Evolutionary conservation across 2,888 invertebrate species (phyloP), one percentile per base, ranked within the genome.

Genomic region (Drosophila subquinaria): DNA sequence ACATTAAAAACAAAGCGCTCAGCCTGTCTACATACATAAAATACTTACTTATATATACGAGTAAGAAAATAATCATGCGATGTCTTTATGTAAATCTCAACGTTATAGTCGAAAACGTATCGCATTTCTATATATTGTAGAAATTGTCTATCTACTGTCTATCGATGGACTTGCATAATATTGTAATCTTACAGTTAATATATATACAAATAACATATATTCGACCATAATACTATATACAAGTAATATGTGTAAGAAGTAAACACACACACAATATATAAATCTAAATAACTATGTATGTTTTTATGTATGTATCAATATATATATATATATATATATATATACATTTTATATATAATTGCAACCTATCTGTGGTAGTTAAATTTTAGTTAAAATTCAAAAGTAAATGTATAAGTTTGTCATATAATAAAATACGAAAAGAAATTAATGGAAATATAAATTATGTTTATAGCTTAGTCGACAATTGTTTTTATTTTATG

Each of bases 311-410:
- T 74, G 66, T 74, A 77, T 73, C 27, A 67, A 63, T 52, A 66
- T 65, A 62, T 72, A 77, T 72, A 72, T 69, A 68, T 72, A 70
- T 59, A 68, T 68, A 66, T 48, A 20, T 63, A 68, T 78, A 69
- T 77, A 76, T 88, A 73, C 64, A 76, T 78, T 70, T 76, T 74
- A 78, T 80, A 80, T 82, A 76, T 90, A 91, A 90, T 91, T 89
- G 92, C 90, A 92, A 92, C 88, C 89, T 91, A 91, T 92, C 92
- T 92, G 92, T 92, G 92, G 92, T 92, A 92, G 92, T 92, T 92
- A 92, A 92, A 90, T 90, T 90, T 92, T 92, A 92, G 92, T 92
- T 90, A 86, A 91, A 91, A 89, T 87, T 90, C 81, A 82, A 88
- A 80, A 74, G 51, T 82, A 81, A 79, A 59, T 80, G 52, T 72